These are phyloP conservation scores for Meliscaeva auricollis DNA, from an alignment of 2,888 invertebrate genomes.

Conservation along the genomic window DNA sequence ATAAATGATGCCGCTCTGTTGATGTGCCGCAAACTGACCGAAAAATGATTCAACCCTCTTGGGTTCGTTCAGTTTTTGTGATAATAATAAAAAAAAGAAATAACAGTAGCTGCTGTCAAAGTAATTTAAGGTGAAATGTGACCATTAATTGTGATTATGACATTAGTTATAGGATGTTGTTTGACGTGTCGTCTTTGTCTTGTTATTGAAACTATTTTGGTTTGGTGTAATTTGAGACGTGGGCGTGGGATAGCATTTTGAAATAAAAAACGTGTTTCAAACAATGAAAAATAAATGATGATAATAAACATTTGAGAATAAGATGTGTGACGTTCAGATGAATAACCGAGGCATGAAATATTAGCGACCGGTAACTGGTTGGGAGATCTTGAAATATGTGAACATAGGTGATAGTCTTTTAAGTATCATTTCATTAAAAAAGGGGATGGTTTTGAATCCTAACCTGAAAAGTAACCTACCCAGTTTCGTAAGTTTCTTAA, in stretches of 20 bases:
- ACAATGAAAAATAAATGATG: neutral
- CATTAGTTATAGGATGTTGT: constrained; percentile 53
- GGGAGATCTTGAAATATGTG: too few relatives aligned
- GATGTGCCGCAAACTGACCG: constrained; percentile 12
- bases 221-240: constrained; percentile 4
- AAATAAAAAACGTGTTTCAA: neutral
- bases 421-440: too few relatives aligned
- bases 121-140: constrained; percentile 52
- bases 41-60: constrained; percentile 53
- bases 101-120: constrained; percentile 69
- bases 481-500: too few relatives aligned
- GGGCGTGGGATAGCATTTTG: constrained; percentile 14
- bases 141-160: constrained; percentile 69
- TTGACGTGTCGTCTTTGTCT: constrained; percentile 40
- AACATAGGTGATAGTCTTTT: too few relatives aligned
- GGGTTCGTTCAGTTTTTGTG: neutral
- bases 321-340: too few relatives aligned
- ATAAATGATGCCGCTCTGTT: constrained; percentile 57
- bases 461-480: too few relatives aligned
- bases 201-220: constrained; percentile 11
- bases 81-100: constrained; percentile 11
- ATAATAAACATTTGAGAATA: too few relatives aligned
- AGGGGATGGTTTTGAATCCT: too few relatives aligned
- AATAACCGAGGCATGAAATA: too few relatives aligned
- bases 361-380: too few relatives aligned